These are phyloP conservation scores for Oncorhynchus mykiss DNA, from an alignment of 2,113 vertebrate genomes.

Conservation along the genomic window DNA sequence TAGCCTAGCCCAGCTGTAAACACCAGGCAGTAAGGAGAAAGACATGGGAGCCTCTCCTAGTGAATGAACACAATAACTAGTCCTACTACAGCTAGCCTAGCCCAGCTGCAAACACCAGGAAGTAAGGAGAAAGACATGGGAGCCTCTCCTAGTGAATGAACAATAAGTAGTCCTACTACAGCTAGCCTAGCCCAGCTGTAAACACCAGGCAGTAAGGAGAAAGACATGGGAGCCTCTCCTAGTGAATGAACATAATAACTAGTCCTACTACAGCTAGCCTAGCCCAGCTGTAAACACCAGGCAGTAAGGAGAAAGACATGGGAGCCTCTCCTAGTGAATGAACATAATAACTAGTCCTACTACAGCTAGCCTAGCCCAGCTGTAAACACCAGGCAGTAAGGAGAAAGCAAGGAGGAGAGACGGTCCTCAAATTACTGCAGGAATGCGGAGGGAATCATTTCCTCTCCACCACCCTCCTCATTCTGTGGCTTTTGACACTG, in stretches of 20 bases:
- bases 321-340: too few relatives aligned
- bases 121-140: too few relatives aligned
- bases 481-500: constrained; percentile 36
- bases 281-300: not conserved
- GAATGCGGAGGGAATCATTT: constrained; percentile 69
- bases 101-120: too few relatives aligned
- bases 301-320: not conserved
- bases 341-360: too few relatives aligned
- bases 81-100: not conserved
- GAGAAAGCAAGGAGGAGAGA: constrained; percentile 28
- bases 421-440: constrained; percentile 63
- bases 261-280: too few relatives aligned
- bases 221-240: not conserved
- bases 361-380: not conserved
- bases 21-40: not conserved
- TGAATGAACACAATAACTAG: too few relatives aligned
- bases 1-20: not conserved
- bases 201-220: not conserved
- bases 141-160: too few relatives aligned
- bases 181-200: not conserved
- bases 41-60: not conserved
- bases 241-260: too few relatives aligned
- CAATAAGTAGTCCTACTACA: too few relatives aligned
- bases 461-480: constrained; percentile 38
- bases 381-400: too few relatives aligned